phyloP scores from a whole-genome alignment of 2,797 vertebrate species.

The Spatula versicolor region DNA sequence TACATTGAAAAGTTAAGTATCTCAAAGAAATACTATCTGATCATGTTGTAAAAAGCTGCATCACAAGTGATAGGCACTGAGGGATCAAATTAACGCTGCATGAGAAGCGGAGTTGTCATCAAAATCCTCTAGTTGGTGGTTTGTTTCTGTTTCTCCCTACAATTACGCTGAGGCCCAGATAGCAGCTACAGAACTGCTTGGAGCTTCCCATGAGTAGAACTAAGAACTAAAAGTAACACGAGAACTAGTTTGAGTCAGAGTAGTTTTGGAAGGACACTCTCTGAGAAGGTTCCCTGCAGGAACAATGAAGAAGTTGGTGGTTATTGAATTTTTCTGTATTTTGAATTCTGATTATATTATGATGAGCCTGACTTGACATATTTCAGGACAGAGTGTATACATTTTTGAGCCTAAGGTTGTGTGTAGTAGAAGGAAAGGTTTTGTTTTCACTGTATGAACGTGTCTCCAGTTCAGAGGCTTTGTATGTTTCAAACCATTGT shows the following conservation, averaged over 20 bases:
- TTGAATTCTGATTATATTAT: not conserved
- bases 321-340: not conserved
- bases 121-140: constrained; percentile 24
- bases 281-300: not conserved
- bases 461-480: not conserved
- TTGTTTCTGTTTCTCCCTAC: constrained; percentile 29
- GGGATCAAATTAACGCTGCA: constrained; percentile 60
- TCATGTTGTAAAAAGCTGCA: constrained; percentile 55
- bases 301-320: not conserved
- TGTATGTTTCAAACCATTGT: not conserved
- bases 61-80: constrained; percentile 45
- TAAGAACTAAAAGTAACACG: not conserved
- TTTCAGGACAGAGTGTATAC: not conserved
- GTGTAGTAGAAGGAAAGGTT: not conserved
- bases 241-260: not conserved
- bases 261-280: not conserved
- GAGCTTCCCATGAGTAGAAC: not conserved
- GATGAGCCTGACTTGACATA: not conserved
- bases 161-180: not conserved
- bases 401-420: not conserved
- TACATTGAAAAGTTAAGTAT: constrained; percentile 67
- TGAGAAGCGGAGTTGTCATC: constrained; percentile 50
- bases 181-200: not conserved
- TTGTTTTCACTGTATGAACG: not conserved
- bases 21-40: constrained; percentile 61